Evolutionary conservation across 2,113 vertebrate genomes (phyloP).

Genomic region (Gnathonemus echidnorhynchus): DNA sequence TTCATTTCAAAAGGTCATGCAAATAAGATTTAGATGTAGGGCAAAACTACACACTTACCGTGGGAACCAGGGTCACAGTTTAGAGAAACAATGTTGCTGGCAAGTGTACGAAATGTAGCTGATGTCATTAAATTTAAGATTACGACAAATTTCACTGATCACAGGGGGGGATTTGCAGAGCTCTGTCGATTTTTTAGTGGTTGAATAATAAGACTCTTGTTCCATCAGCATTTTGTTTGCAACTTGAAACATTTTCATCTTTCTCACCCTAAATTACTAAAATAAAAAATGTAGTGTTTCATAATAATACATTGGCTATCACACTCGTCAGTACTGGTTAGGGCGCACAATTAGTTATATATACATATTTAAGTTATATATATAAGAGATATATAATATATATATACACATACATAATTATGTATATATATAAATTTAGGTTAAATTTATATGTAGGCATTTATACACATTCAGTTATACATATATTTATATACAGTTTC

Average conservation of each 20-base stretch:
- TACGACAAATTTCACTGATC: background rate
- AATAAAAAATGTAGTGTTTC: background rate
- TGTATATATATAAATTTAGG: too few relatives aligned
- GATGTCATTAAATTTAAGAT: background rate
- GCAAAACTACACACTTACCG: background rate
- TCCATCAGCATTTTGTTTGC: background rate
- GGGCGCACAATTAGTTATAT: background rate
- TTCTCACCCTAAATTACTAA: background rate
- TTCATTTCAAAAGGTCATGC: conserved; percentile 6
- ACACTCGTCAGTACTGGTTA: background rate
- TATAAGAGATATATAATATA: too few relatives aligned
- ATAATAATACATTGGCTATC: background rate
- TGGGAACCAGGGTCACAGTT: background rate
- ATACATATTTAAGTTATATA: too few relatives aligned
- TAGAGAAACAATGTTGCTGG: background rate
- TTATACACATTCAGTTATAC: too few relatives aligned
- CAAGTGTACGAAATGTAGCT: background rate
- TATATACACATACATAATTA: too few relatives aligned
- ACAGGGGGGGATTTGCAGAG: background rate
- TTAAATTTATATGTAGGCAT: too few relatives aligned
- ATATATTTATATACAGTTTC: too few relatives aligned
- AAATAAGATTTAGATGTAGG: background rate
- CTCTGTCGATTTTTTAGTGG: background rate
- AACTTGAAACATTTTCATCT: background rate
- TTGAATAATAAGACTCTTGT: background rate